Conservation (phyloP, 2,113 vertebrate species). For the Megaleporinus macrocephalus region DNA sequence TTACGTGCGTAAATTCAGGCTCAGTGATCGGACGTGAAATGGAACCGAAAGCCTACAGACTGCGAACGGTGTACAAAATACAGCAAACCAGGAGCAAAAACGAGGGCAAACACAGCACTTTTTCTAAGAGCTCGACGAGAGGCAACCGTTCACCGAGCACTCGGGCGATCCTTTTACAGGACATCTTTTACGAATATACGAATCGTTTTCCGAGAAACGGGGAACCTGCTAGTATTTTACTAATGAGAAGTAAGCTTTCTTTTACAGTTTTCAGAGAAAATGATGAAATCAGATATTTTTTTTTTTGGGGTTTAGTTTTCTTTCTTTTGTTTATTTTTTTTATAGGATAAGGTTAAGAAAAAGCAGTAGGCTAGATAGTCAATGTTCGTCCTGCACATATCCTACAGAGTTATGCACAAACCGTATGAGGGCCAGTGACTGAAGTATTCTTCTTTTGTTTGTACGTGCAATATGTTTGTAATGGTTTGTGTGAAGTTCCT, state of each 20-base stretch:
- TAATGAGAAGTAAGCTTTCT: not conserved
- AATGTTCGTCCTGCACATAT: slow-evolving; percentile 7
- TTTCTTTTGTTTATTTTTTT: not conserved
- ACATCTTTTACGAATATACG: not conserved
- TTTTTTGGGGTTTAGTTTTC: too few relatives aligned
- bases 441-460: slow-evolving; percentile 63
- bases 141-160: slow-evolving; percentile 13
- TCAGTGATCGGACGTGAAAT: not conserved
- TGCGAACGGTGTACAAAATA: not conserved
- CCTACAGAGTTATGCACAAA: slow-evolving; percentile 47
- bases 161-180: not conserved
- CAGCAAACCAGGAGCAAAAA: not conserved
- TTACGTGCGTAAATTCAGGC: not conserved
- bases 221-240: slow-evolving; percentile 28
- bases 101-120: not conserved
- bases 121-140: not conserved
- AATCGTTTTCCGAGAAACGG: not conserved
- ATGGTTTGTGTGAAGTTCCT: slow-evolving; percentile 64
- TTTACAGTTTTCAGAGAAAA: slow-evolving; percentile 5
- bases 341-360: not conserved
- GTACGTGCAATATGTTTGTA: slow-evolving; percentile 78
- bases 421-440: slow-evolving; percentile 59
- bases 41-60: not conserved
- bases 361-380: not conserved
- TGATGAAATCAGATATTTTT: slow-evolving; percentile 10